These are phyloP conservation scores for Mesorhabditis spiculigera DNA, from an alignment of 2,888 invertebrate genomes.

Conservation along the genomic window DNA sequence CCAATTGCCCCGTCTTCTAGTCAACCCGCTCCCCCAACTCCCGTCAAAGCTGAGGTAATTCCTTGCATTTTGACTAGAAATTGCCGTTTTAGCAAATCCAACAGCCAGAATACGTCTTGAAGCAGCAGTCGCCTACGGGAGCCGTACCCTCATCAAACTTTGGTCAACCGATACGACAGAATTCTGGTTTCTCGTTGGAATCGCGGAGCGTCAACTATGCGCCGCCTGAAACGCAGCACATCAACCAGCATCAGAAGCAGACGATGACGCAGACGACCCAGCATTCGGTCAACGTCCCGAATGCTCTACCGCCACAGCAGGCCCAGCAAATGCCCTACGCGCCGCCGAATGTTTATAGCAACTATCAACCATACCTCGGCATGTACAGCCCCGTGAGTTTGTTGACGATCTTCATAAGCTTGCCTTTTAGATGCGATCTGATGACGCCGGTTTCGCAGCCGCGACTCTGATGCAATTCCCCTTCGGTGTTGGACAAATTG, in stretches of 20 bases:
- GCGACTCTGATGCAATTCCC: conserved; percentile 37
- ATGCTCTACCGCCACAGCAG: conserved; percentile 20
- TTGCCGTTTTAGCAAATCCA: too few relatives aligned
- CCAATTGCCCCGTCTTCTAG: conserved; percentile 4
- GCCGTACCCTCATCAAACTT: not conserved
- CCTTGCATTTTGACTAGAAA: too few relatives aligned
- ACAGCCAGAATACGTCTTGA: too few relatives aligned
- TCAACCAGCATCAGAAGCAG: conserved; percentile 17
- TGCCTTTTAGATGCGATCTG: conserved; percentile 16
- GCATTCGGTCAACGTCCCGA: not conserved
- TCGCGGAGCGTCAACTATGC: conserved; percentile 21
- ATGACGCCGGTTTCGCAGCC: conserved; percentile 29
- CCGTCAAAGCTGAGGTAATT: not conserved
- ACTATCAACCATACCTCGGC: conserved; percentile 28
- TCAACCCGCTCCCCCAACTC: not conserved
- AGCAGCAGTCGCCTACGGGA: not conserved
- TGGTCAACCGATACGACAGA: not conserved
- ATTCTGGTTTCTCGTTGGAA: conserved; percentile 20
- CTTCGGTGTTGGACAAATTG: conserved; percentile 30
- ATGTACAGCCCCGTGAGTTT: conserved; percentile 33
- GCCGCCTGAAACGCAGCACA: conserved; percentile 21
- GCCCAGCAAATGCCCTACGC: conserved; percentile 28
- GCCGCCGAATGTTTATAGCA: conserved; percentile 22
- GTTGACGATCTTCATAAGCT: too few relatives aligned
- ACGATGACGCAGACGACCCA: conserved; percentile 13